Conservation (phyloP, 1,140 invertebrate species). For the Brachionus manjavacas region DNA sequence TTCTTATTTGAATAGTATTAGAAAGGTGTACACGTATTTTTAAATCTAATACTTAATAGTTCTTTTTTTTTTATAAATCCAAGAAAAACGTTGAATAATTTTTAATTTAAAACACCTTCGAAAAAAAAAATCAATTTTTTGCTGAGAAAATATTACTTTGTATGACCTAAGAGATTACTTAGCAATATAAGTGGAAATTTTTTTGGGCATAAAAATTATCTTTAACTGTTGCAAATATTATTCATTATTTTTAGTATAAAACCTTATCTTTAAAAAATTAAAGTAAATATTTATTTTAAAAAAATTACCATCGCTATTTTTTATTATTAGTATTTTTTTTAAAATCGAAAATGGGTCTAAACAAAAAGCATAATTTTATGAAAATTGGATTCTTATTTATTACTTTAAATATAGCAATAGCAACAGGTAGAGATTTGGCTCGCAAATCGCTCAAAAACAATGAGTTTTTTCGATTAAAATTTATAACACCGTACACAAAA, state of each 20-base stretch:
- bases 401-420: not conserved
- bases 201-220: not conserved
- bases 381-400: not conserved
- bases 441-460: not conserved
- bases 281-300: not conserved
- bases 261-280: not conserved
- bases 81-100: not conserved
- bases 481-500: not conserved
- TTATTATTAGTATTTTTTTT: not conserved
- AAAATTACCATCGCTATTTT: not conserved
- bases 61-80: not conserved
- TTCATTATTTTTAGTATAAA: not conserved
- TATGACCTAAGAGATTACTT: not conserved
- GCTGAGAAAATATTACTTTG: not conserved
- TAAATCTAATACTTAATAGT: not conserved
- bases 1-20: not conserved
- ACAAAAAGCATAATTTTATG: not conserved
- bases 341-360: not conserved
- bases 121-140: not conserved
- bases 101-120: not conserved
- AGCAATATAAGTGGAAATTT: not conserved
- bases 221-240: not conserved
- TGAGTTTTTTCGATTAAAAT: not conserved
- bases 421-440: not conserved
- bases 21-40: not conserved